These are phyloP conservation scores for Littorina saxatilis DNA, from an alignment of 1,140 invertebrate species.

Conservation along the genomic window DNA sequence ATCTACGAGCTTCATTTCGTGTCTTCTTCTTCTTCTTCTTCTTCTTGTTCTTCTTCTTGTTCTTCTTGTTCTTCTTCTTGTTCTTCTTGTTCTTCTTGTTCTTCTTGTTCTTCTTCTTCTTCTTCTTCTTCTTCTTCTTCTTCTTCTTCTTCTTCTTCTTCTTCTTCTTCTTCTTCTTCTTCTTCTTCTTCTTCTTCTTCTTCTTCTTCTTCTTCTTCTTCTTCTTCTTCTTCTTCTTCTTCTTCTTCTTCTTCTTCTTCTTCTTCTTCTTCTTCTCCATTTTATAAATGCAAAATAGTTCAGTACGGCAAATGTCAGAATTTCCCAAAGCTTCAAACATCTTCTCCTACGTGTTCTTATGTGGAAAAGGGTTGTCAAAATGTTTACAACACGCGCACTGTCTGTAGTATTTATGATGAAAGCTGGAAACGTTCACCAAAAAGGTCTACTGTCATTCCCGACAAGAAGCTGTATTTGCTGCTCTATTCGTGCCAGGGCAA, in stretches of 20 bases:
- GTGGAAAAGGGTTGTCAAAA: too few relatives aligned
- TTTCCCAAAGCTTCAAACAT: too few relatives aligned
- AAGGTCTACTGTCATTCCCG: too few relatives aligned
- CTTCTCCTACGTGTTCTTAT: too few relatives aligned
- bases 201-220: slow-evolving; percentile 34
- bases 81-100: slow-evolving; percentile 29
- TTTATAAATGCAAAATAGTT: not conserved
- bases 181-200: slow-evolving; percentile 31
- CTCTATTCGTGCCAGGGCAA: too few relatives aligned
- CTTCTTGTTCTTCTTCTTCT: slow-evolving; percentile 35
- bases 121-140: slow-evolving; percentile 33
- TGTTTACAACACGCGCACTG: too few relatives aligned
- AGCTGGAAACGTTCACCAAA: too few relatives aligned
- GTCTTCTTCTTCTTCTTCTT: slow-evolving; percentile 24
- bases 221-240: slow-evolving; percentile 36
- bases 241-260: slow-evolving; percentile 35
- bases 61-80: slow-evolving; percentile 25
- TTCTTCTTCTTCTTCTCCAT: slow-evolving; percentile 11
- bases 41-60: slow-evolving; percentile 30
- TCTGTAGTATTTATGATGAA: too few relatives aligned
- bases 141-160: slow-evolving; percentile 33
- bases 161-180: slow-evolving; percentile 30
- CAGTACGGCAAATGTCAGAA: too few relatives aligned
- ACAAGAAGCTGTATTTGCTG: too few relatives aligned
- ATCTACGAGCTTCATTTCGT: not conserved